phyloP scores from a whole-genome alignment of 2,888 invertebrate species.

The Drosophila eohydei region DNA sequence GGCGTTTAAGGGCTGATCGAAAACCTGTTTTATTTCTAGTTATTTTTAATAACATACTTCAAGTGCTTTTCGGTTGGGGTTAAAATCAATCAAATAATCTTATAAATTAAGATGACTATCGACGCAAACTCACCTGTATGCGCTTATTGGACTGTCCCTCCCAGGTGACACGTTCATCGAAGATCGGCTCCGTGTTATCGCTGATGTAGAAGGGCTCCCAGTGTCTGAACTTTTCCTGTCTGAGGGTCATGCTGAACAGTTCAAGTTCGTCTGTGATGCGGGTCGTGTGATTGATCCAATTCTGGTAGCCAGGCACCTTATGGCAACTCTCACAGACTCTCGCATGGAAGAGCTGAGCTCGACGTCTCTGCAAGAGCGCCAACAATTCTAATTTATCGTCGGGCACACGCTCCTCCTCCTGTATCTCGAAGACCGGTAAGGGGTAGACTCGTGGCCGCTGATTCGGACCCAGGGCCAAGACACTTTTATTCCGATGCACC shows the following conservation, averaged over 20 bases:
- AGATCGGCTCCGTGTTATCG: constrained; percentile 93
- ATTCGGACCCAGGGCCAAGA: constrained; percentile 75
- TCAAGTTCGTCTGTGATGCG: constrained; percentile 40
- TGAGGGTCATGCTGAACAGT: constrained; percentile 90
- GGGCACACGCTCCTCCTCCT: constrained; percentile 56
- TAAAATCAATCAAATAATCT: not conserved
- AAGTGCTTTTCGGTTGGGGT: not conserved
- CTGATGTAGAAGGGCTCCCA: constrained; percentile 98
- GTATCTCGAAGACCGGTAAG: constrained; percentile 73
- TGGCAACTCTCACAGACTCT: constrained; percentile 70
- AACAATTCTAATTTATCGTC: constrained; percentile 68
- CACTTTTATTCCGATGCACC: constrained; percentile 89
- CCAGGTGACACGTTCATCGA: constrained; percentile 96
- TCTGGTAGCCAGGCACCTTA: constrained; percentile 51
- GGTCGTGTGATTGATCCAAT: constrained; percentile 51
- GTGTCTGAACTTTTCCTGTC: constrained; percentile 88
- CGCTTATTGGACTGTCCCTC: constrained; percentile 89
- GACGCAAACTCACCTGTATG: constrained; percentile 80
- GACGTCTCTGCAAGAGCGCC: constrained; percentile 36
- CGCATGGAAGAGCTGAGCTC: constrained; percentile 68
- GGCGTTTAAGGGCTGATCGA: not conserved
- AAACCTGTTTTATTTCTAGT: not conserved
- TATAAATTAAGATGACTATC: too few relatives aligned
- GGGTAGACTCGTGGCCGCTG: constrained; percentile 63
- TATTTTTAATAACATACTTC: not conserved